Percentiles rank a stretch among this genome's conserved stretches.
Evolutionary conservation across 2,888 invertebrate genomes (phyloP).

Genomic region (Achlya flavicornis): DNA sequence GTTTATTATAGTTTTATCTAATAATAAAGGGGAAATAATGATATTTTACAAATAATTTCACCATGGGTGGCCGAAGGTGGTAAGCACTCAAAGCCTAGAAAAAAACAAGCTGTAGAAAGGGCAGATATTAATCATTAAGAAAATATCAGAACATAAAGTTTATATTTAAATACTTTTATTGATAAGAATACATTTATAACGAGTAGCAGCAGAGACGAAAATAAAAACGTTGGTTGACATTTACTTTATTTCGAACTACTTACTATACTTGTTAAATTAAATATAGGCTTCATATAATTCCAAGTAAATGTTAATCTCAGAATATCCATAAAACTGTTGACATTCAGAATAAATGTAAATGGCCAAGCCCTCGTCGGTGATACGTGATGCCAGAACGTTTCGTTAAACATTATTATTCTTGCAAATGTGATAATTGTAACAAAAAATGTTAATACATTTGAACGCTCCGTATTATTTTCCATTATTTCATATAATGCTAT

Average conservation of each 20-base stretch:
- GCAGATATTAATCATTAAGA: no score
- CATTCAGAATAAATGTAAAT: neutral
- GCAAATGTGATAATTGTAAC: conserved; percentile 10
- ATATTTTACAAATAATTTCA: no score
- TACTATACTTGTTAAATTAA: neutral
- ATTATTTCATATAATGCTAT: conserved; percentile 8
- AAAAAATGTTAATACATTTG: conserved; percentile 5
- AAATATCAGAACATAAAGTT: neutral
- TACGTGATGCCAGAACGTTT: neutral
- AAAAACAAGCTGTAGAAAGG: no score
- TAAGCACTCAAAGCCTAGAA: no score
- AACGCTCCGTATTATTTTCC: conserved; percentile 3
- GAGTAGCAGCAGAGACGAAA: neutral
- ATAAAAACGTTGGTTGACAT: neutral
- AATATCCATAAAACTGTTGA: neutral
- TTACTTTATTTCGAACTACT: neutral
- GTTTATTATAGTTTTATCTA: no score
- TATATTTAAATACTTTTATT: neutral
- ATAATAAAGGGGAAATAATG: no score
- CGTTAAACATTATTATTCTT: conserved; percentile 1
- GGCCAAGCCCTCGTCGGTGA: neutral
- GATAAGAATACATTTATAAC: neutral
- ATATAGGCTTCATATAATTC: neutral
- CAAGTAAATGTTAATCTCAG: neutral
- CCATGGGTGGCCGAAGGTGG: no score